Percentiles rank a stretch among this genome's conserved stretches.
Evolutionary conservation across 1,140 invertebrate genomes (phyloP).

Genomic region (Drosophila dunni): DNA sequence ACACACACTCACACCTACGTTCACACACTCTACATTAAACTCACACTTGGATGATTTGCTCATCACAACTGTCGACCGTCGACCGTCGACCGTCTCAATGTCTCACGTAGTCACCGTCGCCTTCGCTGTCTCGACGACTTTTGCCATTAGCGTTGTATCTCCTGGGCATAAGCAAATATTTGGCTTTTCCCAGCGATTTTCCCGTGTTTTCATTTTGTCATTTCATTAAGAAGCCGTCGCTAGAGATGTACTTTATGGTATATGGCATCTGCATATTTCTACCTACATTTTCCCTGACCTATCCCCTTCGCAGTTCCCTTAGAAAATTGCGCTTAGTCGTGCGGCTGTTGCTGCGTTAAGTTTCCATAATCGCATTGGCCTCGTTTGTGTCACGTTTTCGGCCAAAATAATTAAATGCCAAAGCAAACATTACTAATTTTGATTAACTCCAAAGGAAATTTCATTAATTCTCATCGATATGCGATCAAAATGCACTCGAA

Average conservation of each 20-base stretch:
- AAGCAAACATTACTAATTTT: slow-evolving; percentile 50
- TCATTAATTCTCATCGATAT: slow-evolving; percentile 31
- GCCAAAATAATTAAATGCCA: slow-evolving; percentile 58
- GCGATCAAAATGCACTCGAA: slow-evolving; percentile 16
- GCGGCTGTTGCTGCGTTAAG: slow-evolving; percentile 27
- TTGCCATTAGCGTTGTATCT: slow-evolving; percentile 65
- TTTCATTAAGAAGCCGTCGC: slow-evolving; percentile 62
- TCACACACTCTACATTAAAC: slow-evolving; percentile 6
- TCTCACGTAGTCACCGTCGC: slow-evolving; percentile 33
- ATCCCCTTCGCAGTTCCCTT: neutral
- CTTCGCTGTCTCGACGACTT: slow-evolving; percentile 44
- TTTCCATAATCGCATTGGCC: slow-evolving; percentile 44
- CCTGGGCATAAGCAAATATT: slow-evolving; percentile 64
- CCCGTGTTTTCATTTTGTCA: slow-evolving; percentile 68
- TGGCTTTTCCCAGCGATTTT: slow-evolving; percentile 60
- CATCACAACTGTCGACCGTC: slow-evolving; percentile 1
- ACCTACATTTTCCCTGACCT: neutral
- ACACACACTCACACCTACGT: slow-evolving; percentile 16
- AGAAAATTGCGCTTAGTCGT: slow-evolving; percentile 22
- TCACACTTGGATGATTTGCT: slow-evolving; percentile 20
- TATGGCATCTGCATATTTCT: slow-evolving; percentile 16
- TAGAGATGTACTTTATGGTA: slow-evolving; percentile 6
- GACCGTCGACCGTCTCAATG: slow-evolving; percentile 9
- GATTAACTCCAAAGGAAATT: slow-evolving; percentile 54
- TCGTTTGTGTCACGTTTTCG: slow-evolving; percentile 62